These are phyloP conservation scores for Arctopsyche grandis DNA, from an alignment of 1,140 invertebrate genomes.

Conservation along the genomic window DNA sequence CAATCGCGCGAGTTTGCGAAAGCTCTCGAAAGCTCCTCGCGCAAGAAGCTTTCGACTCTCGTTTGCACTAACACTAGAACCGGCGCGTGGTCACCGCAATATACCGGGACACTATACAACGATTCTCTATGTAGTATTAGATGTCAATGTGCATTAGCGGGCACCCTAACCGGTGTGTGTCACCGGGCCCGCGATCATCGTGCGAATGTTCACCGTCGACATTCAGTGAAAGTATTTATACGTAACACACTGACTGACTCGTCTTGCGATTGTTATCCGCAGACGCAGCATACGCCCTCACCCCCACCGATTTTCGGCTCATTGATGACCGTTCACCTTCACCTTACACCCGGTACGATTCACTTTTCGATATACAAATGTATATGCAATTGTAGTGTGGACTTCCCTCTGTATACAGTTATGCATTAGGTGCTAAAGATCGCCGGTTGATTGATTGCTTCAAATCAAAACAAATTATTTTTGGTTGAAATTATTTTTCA, in stretches of 20 bases:
- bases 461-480: no score
- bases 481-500: no score
- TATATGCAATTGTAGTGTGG: no score
- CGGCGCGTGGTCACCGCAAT: neutral
- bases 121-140: no score
- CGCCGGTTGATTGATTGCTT: no score
- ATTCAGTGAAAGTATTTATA: slow-evolving; percentile 43
- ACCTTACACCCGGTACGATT: neutral
- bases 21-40: neutral
- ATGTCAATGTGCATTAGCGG: neutral
- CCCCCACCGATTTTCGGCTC: neutral
- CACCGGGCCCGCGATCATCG: slow-evolving; percentile 19
- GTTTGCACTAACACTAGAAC: neutral
- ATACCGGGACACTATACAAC: no score
- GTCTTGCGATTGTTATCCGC: slow-evolving; percentile 23
- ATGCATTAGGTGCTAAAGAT: no score
- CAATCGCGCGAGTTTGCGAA: neutral
- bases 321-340: slow-evolving; percentile 6
- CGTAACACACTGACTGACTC: neutral
- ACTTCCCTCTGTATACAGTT: no score
- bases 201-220: slow-evolving; percentile 32
- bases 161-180: slow-evolving; percentile 5
- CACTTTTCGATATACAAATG: no score
- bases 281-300: slow-evolving; percentile 21
- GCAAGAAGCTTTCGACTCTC: neutral